phyloP scores from a whole-genome alignment of 2,113 vertebrate genomes.

The Kryptolebias marmoratus region DNA sequence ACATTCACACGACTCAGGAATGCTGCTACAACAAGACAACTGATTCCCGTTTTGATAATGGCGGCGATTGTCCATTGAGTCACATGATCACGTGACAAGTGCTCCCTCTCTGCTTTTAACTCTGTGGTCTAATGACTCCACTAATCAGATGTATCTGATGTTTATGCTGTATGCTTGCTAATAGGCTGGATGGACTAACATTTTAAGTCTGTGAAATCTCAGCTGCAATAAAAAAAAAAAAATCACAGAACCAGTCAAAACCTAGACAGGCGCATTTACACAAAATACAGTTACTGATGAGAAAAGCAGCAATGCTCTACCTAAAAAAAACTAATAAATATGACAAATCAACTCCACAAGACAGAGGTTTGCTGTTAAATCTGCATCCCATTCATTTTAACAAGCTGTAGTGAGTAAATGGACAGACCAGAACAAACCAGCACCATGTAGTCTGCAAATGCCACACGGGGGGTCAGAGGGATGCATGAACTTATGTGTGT shows the following conservation, averaged over 20 bases:
- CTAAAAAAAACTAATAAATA: not conserved
- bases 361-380: not conserved
- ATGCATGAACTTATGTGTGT: conserved; percentile 4
- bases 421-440: conserved; percentile 17
- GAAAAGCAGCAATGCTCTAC: not conserved
- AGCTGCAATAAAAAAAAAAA: not conserved
- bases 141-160: not conserved
- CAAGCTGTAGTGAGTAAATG: conserved; percentile 17
- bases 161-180: not conserved
- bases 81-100: no score
- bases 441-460: conserved; percentile 15
- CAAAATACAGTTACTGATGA: not conserved
- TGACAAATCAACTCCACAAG: not conserved
- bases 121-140: not conserved
- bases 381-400: not conserved
- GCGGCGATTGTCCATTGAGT: no score
- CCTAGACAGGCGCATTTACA: not conserved
- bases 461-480: conserved; percentile 13
- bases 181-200: not conserved
- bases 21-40: no score
- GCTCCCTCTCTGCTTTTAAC: no score
- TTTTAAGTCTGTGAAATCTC: not conserved
- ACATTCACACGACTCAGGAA: no score
- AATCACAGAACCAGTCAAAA: not conserved
- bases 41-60: no score